Evolutionary conservation across 2,797 vertebrate species (phyloP).

Genomic region (Leucoraja ocellata): DNA sequence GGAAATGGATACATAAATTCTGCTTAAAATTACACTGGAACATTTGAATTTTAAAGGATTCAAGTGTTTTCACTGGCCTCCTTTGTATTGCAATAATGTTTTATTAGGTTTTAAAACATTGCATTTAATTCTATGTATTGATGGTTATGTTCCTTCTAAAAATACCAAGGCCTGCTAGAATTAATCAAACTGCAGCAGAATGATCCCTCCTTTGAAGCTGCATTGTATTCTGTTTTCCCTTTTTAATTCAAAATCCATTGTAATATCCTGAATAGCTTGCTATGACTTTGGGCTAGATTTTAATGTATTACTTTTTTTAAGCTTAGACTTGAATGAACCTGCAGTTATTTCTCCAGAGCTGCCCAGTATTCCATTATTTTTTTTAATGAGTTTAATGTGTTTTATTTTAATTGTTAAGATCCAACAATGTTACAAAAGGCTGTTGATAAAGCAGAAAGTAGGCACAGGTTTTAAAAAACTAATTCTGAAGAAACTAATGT

Average conservation of each 20-base stretch:
- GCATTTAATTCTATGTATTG: neutral
- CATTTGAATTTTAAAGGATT: neutral
- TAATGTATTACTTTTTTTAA: neutral
- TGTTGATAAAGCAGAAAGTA: neutral
- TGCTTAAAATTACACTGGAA: neutral
- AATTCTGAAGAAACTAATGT: neutral
- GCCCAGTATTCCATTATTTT: no score
- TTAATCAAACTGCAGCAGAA: neutral
- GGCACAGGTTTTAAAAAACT: neutral
- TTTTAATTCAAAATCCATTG: neutral
- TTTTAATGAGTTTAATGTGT: neutral
- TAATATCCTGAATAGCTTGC: neutral
- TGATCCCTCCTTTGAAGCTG: neutral
- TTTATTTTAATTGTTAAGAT: neutral
- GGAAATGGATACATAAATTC: neutral
- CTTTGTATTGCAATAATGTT: neutral
- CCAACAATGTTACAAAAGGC: neutral
- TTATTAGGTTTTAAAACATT: neutral
- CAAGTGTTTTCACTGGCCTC: neutral
- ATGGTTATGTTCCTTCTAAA: neutral
- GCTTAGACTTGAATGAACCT: neutral
- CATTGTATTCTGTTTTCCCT: neutral
- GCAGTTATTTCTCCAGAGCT: neutral
- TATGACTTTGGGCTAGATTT: neutral
- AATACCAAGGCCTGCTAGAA: neutral